These are phyloP conservation scores for Pollenia angustigena DNA, from an alignment of 2,888 invertebrate species.

Conservation along the genomic window DNA sequence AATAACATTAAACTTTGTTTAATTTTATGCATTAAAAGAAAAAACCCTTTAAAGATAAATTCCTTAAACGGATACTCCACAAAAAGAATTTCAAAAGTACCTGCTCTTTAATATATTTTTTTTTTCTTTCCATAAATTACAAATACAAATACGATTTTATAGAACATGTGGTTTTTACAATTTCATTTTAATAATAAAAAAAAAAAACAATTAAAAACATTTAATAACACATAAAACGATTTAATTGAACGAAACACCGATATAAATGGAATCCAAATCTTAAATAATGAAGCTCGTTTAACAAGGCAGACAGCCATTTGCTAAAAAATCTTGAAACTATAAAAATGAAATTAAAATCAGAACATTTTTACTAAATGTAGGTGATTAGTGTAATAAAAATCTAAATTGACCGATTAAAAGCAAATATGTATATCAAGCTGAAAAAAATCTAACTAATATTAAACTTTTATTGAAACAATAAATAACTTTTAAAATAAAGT, in stretches of 20 bases:
- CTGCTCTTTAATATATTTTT: neutral
- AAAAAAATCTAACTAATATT: conserved; percentile 55
- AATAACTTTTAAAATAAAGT: conserved; percentile 56
- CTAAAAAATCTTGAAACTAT: neutral
- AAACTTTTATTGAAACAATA: conserved; percentile 72
- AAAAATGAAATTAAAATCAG: conserved; percentile 41
- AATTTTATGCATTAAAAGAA: neutral
- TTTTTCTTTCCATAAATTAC: too few relatives aligned
- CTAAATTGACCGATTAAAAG: conserved; percentile 69
- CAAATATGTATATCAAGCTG: conserved; percentile 48
- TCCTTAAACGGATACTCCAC: conserved; percentile 39
- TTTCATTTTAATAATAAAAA: conserved; percentile 42
- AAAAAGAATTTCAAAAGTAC: conserved; percentile 31
- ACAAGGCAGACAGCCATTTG: neutral
- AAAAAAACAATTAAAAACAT: conserved; percentile 58
- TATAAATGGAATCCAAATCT: conserved; percentile 47
- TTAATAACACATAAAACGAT: conserved; percentile 53
- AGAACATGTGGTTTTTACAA: conserved; percentile 14
- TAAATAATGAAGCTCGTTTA: conserved; percentile 55
- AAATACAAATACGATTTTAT: neutral
- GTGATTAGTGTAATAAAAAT: conserved; percentile 70
- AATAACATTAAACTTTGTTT: conserved; percentile 37
- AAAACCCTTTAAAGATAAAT: conserved; percentile 42
- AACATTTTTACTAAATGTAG: conserved; percentile 64
- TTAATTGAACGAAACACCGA: conserved; percentile 50